A percentile compares a stretch with the other conserved stretches of the same genome.
These are phyloP conservation scores for Cynocephalus volans DNA, from an alignment of 2,113 vertebrate genomes.

Conservation along the genomic window DNA sequence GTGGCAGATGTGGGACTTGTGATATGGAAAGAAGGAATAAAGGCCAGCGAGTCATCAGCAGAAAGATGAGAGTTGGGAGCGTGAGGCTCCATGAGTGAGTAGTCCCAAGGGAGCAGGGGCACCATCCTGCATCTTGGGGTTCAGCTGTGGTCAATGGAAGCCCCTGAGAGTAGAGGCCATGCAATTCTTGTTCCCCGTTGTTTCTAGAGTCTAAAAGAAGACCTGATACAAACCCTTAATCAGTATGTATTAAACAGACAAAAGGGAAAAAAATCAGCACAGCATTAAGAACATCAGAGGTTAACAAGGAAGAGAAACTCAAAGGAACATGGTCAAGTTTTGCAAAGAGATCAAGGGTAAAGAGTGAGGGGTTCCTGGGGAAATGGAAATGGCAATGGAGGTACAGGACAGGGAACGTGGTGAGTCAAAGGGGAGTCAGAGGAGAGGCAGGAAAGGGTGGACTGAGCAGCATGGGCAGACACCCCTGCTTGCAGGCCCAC, in stretches of 20 bases:
- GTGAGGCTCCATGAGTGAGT: fast-evolving
- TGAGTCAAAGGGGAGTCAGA: not conserved
- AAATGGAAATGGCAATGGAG: not conserved
- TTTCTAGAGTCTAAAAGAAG: not conserved
- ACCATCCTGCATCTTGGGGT: fast-evolving
- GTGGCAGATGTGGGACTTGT: fast-evolving
- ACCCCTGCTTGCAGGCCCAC: too few species aligned
- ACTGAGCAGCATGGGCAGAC: fast-evolving
- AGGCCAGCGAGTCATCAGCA: not conserved
- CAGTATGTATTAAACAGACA: not conserved
- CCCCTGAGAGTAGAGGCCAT: not conserved
- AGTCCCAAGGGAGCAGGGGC: not conserved
- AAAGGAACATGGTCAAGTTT: not conserved
- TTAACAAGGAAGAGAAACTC: not conserved
- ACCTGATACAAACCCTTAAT: not conserved
- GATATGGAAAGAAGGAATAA: not conserved
- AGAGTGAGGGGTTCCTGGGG: not conserved
- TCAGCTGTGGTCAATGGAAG: not conserved
- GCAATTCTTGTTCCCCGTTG: fast-evolving
- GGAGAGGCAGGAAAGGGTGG: not conserved
- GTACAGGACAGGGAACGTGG: fast-evolving
- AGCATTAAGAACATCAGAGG: not conserved
- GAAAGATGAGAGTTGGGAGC: not conserved
- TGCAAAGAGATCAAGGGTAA: not conserved
- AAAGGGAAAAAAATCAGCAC: not conserved